phyloP scores from a whole-genome alignment of 2,113 vertebrate species.

The Phyllostomus hastatus region DNA sequence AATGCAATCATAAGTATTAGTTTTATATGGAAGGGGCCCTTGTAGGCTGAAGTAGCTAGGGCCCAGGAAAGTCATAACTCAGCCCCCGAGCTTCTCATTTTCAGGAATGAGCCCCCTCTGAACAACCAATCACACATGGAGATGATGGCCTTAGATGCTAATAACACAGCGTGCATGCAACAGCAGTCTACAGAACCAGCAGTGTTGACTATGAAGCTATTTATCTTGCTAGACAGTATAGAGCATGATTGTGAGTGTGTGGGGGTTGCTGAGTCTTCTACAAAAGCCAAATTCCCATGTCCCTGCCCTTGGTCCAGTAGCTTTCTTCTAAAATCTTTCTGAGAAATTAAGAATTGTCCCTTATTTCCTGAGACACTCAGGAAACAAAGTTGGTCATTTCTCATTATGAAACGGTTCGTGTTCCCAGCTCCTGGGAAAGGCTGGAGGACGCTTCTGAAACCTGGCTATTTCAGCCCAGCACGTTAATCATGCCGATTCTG shows the following conservation, averaged over 20 bases:
- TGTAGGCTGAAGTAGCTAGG: neutral
- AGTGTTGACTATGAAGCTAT: neutral
- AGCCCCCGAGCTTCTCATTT: constrained; percentile 40
- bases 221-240: neutral
- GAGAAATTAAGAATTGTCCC: constrained; percentile 13
- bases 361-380: constrained; percentile 15
- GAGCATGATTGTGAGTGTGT: neutral
- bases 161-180: neutral
- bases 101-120: constrained; percentile 48
- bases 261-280: neutral
- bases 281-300: neutral
- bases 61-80: neutral
- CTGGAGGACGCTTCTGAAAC: constrained; percentile 37
- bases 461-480: constrained; percentile 60
- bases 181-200: neutral
- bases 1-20: neutral
- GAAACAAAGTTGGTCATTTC: constrained; percentile 44
- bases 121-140: constrained; percentile 10
- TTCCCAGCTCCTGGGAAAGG: constrained; percentile 38
- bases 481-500: constrained; percentile 62
- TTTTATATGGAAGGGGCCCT: neutral
- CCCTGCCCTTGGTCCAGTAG: neutral
- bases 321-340: neutral
- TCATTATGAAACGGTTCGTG: constrained; percentile 57
- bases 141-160: neutral